Conservation (phyloP, 1,140 invertebrate species). For the Diuraphis noxia region DNA sequence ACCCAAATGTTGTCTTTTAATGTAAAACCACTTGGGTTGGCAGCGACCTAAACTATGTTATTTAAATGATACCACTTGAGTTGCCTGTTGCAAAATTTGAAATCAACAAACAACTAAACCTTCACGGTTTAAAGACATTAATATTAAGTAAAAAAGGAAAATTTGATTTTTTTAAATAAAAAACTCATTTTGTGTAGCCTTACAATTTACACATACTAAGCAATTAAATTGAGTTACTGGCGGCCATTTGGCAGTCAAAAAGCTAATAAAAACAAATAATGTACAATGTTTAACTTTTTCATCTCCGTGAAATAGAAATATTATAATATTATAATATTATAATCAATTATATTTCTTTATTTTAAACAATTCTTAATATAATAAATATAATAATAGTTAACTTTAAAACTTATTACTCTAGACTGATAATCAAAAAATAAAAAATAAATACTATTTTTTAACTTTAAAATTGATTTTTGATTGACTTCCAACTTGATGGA, state of each 20-base stretch:
- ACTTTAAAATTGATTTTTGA: not conserved
- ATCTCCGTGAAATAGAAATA: no score
- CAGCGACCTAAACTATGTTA: not conserved
- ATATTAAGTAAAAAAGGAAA: not conserved
- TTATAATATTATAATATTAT: no score
- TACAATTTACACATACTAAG: no score
- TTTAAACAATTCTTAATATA: no score
- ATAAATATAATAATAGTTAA: not conserved
- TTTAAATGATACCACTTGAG: not conserved
- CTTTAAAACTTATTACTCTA: not conserved
- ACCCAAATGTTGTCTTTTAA: no score
- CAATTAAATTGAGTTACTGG: no score
- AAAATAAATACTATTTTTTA: not conserved
- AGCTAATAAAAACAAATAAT: no score
- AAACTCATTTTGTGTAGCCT: not conserved
- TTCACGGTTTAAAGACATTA: not conserved
- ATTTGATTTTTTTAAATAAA: not conserved
- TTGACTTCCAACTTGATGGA: slow-evolving; percentile 14
- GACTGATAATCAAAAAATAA: not conserved
- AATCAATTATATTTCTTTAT: no score
- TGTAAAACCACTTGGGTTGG: no score
- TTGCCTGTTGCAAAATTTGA: not conserved
- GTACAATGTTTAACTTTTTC: no score
- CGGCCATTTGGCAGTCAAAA: no score
- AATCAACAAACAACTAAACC: not conserved